These are phyloP conservation scores for Helleia helle DNA, from an alignment of 2,888 invertebrate species.

Conservation along the genomic window DNA sequence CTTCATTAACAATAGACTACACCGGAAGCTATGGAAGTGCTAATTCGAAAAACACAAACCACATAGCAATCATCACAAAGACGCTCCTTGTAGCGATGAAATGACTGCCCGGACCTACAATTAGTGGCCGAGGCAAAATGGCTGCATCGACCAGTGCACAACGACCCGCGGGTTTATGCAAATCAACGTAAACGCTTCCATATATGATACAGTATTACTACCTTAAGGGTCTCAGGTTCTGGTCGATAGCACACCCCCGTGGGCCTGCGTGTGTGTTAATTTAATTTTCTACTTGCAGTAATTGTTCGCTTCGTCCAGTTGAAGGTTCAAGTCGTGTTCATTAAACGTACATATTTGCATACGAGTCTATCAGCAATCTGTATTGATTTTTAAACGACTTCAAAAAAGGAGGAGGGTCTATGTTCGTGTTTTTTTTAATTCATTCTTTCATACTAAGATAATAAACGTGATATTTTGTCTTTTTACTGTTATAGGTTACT, in stretches of 20 bases:
- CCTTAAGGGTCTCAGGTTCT: conserved; percentile 28
- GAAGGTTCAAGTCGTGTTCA: conserved; percentile 42
- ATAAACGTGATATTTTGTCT: too few species aligned
- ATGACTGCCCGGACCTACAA: conserved; percentile 57
- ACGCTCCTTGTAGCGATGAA: conserved; percentile 57
- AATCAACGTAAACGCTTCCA: conserved; percentile 14
- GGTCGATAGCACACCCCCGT: conserved; percentile 44
- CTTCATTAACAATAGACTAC: conserved; percentile 53
- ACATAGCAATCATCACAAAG: conserved; percentile 57
- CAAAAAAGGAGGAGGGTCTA: too few species aligned
- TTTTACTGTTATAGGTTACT: too few species aligned
- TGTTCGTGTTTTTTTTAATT: too few species aligned
- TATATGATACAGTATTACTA: conserved; percentile 23
- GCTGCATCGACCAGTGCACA: conserved; percentile 44
- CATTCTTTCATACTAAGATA: too few species aligned
- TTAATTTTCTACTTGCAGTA: conserved; percentile 69
- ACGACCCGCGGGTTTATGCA: conserved; percentile 18
- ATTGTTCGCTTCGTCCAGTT: conserved; percentile 39
- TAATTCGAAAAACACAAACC: conserved; percentile 71
- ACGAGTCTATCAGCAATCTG: conserved; percentile 13
- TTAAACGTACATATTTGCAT: conserved; percentile 32
- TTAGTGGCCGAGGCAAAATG: conserved; percentile 66
- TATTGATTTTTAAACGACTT: neutral
- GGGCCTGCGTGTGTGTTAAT: conserved; percentile 66
- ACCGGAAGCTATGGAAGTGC: conserved; percentile 63